Conservation (phyloP, 2,888 invertebrate species). For the Meghimatium bilineatum region DNA sequence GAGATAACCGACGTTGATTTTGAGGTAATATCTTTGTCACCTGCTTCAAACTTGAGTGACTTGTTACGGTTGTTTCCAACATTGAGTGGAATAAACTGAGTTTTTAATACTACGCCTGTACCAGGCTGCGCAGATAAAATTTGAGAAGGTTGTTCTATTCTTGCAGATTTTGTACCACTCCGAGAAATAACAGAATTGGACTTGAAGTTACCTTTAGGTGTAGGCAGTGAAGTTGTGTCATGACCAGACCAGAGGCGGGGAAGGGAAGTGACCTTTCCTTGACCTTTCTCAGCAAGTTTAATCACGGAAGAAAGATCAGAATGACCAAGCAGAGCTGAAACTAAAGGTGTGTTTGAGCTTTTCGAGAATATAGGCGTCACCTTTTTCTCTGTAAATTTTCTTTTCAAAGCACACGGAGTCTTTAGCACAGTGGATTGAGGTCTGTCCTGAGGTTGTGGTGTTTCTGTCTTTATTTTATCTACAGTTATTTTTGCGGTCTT, state of each 20-base stretch:
- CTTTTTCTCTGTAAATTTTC: neutral
- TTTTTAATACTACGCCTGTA: neutral
- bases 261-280: neutral
- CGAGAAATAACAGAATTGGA: neutral
- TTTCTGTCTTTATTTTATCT: neutral
- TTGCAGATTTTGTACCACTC: neutral
- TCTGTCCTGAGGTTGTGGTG: neutral
- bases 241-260: neutral
- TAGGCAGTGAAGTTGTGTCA: neutral
- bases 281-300: neutral
- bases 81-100: neutral
- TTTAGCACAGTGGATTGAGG: neutral
- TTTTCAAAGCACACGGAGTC: neutral
- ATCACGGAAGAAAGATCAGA: neutral
- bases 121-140: neutral
- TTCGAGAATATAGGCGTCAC: neutral
- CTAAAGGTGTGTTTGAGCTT: neutral
- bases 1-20: no score
- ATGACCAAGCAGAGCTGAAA: neutral
- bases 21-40: neutral
- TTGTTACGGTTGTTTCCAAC: neutral
- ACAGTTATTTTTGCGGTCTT: neutral
- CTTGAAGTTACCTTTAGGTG: neutral
- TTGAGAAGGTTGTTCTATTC: neutral
- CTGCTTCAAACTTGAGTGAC: neutral